Evolutionary conservation across 2,113 vertebrate genomes (phyloP).

Genomic region (Neofelis nebulosa): DNA sequence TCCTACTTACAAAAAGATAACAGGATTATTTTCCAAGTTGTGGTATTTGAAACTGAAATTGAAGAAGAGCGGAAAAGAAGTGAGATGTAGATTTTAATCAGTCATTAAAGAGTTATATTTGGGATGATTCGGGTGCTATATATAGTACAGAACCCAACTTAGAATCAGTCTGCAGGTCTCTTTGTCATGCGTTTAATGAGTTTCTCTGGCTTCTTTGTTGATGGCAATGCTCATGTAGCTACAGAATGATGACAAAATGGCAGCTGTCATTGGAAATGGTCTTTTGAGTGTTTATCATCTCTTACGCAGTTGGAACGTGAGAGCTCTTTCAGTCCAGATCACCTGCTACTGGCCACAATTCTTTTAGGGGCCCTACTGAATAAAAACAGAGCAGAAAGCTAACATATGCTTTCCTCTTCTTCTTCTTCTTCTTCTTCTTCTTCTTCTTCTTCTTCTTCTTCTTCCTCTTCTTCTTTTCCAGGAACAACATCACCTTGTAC

Average conservation of each 20-base stretch:
- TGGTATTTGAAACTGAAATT: background rate
- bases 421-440: too few relatives aligned
- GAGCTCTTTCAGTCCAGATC: background rate
- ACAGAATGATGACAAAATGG: background rate
- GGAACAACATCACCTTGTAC: background rate
- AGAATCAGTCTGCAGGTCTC: background rate
- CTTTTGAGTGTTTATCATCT: background rate
- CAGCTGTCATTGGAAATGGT: background rate
- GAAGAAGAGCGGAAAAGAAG: background rate
- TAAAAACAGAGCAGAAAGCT: background rate
- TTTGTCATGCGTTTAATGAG: accelerated
- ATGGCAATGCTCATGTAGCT: background rate
- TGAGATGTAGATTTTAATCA: background rate
- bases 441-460: too few relatives aligned
- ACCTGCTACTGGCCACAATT: background rate
- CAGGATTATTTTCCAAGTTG: background rate
- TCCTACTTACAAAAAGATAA: background rate
- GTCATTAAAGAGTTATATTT: background rate
- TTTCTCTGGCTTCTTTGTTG: background rate
- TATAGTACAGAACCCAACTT: background rate
- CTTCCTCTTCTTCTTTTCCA: background rate
- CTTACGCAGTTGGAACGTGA: background rate
- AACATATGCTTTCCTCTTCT: background rate
- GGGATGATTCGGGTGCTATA: background rate
- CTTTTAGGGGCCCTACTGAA: too few relatives aligned